phyloP scores from a whole-genome alignment of 2,113 vertebrate genomes.

The Barnardius zonarius region DNA sequence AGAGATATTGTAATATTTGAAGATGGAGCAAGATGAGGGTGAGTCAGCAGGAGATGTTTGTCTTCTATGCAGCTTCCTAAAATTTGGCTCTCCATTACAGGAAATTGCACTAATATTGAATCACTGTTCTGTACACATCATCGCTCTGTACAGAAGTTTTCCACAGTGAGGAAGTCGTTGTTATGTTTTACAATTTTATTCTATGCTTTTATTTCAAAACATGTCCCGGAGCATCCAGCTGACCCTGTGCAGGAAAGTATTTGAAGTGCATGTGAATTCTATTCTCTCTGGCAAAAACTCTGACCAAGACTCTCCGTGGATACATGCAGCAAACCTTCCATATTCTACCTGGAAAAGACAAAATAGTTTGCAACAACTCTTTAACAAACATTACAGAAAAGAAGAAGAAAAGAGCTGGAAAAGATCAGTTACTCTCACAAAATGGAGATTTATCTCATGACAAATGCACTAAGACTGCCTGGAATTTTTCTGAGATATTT shows the following conservation, averaged over 20 bases:
- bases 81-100: not conserved
- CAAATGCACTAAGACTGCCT: not conserved
- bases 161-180: not conserved
- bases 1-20: not conserved
- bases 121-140: not conserved
- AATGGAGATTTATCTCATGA: not conserved
- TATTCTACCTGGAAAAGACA: not conserved
- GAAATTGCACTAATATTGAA: constrained; percentile 15
- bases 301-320: not conserved
- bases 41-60: constrained; percentile 24
- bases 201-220: not conserved
- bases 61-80: not conserved
- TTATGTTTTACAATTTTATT: not conserved
- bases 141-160: not conserved
- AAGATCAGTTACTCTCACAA: not conserved
- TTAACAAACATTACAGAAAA: not conserved
- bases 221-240: not conserved
- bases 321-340: not conserved
- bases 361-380: not conserved
- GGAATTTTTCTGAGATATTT: constrained; percentile 3
- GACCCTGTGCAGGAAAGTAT: not conserved
- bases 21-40: not conserved
- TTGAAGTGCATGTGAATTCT: not conserved
- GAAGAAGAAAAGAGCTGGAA: not conserved
- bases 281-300: not conserved